phyloP scores from a whole-genome alignment of 2,888 invertebrate species.

The Meta bourneti region DNA sequence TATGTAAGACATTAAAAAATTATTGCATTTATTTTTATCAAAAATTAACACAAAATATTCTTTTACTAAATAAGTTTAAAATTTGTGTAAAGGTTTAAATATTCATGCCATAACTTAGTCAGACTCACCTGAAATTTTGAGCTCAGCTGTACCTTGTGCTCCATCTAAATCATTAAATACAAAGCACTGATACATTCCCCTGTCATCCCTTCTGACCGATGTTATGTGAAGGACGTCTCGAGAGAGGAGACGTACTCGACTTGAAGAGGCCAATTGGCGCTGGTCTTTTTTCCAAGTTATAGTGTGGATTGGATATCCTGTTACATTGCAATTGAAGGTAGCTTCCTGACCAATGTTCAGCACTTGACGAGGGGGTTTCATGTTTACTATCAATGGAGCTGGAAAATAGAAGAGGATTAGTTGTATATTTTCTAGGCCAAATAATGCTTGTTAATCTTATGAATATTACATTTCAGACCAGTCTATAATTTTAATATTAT shows the following conservation, averaged over 20 bases:
- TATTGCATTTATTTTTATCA: no score
- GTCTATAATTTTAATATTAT: background rate
- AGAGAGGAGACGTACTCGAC: slow-evolving; percentile 57
- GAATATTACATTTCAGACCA: no score
- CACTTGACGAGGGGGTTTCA: slow-evolving; percentile 84
- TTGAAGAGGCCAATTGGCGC: slow-evolving; percentile 81
- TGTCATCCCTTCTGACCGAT: slow-evolving; percentile 89
- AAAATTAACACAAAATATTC: no score
- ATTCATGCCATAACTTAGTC: no score
- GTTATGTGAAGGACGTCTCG: slow-evolving; percentile 82
- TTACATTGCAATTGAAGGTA: slow-evolving; percentile 91
- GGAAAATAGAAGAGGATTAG: background rate
- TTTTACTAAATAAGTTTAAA: no score
- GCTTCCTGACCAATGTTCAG: slow-evolving; percentile 92
- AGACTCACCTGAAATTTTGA: slow-evolving; percentile 79
- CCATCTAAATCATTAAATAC: slow-evolving; percentile 91
- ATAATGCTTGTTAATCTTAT: no score
- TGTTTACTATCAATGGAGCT: slow-evolving; percentile 90
- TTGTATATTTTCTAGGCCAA: no score
- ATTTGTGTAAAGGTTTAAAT: no score
- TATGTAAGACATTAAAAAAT: no score
- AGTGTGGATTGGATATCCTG: slow-evolving; percentile 90
- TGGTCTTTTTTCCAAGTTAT: slow-evolving; percentile 92
- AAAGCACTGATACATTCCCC: slow-evolving; percentile 95
- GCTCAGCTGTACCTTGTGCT: slow-evolving; percentile 90